Percentiles rank a stretch among this genome's conserved stretches.
phyloP scores from a whole-genome alignment of 2,888 invertebrate species.

The Sisyra nigra region DNA sequence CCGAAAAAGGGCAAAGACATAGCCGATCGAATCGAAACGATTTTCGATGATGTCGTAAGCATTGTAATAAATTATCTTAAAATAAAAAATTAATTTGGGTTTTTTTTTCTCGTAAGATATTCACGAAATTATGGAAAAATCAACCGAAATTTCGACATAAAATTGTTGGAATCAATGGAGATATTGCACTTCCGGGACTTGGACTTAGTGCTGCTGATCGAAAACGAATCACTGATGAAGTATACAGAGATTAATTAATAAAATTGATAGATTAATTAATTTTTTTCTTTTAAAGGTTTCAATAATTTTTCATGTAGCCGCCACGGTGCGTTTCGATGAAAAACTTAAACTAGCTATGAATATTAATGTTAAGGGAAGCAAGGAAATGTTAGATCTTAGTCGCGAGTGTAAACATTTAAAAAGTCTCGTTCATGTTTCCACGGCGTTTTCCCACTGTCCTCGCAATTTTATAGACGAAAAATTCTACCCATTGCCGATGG shows the following conservation, averaged over 20 bases:
- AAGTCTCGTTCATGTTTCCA: slow-evolving; percentile 38
- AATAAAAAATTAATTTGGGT: background rate
- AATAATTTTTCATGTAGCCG: slow-evolving; percentile 7
- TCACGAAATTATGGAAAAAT: slow-evolving; percentile 14
- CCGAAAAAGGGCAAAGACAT: slow-evolving; percentile 5
- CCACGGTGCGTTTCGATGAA: slow-evolving; percentile 10
- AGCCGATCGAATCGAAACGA: background rate
- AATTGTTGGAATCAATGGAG: slow-evolving; percentile 25
- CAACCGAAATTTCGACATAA: slow-evolving; percentile 23
- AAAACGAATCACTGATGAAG: slow-evolving; percentile 16
- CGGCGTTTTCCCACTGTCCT: slow-evolving; percentile 47
- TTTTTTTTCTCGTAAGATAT: slow-evolving; percentile 13
- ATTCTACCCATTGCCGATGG: slow-evolving; percentile 30
- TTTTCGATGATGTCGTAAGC: slow-evolving; percentile 4
- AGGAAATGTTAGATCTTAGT: slow-evolving; percentile 1
- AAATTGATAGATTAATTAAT: background rate
- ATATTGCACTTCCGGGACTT: slow-evolving; percentile 22
- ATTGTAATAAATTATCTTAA: too few species aligned
- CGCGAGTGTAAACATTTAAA: slow-evolving; percentile 1
- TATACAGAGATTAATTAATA: slow-evolving; percentile 3
- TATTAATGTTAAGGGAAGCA: slow-evolving; percentile 9
- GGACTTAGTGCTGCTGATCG: slow-evolving; percentile 25
- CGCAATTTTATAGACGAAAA: slow-evolving; percentile 33
- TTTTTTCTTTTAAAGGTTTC: background rate
- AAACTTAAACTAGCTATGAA: slow-evolving; percentile 6